Evolutionary conservation across 1,140 invertebrate genomes (phyloP).

Genomic region (Mizuhopecten yessoensis): DNA sequence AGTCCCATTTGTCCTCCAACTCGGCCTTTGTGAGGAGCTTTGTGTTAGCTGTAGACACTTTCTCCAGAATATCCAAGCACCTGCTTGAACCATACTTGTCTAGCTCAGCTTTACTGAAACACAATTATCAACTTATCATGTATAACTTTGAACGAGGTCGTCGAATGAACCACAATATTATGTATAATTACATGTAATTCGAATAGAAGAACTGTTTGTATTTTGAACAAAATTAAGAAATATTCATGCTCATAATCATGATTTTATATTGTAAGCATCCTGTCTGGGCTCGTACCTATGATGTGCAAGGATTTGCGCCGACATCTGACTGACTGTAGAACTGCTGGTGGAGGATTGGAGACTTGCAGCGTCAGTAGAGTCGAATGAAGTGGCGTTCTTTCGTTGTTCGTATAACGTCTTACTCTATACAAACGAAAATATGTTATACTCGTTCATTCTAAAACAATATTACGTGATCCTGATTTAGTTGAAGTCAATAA

Average conservation of each 20-base stretch:
- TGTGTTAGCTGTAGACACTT: conserved; percentile 49
- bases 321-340: conserved; percentile 48
- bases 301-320: conserved; percentile 45
- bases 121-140: too few species aligned
- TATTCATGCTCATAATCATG: too few species aligned
- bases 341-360: conserved; percentile 51
- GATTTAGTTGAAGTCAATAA: too few species aligned
- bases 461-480: too few species aligned
- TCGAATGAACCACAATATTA: too few species aligned
- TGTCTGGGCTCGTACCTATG: conserved; percentile 45
- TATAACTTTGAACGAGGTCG: too few species aligned
- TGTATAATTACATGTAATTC: too few species aligned
- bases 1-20: conserved; percentile 57
- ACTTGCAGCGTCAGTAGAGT: conserved; percentile 47
- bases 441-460: too few species aligned
- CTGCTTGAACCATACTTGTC: conserved; percentile 58
- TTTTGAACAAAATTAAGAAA: too few species aligned
- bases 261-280: too few species aligned
- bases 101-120: conserved; percentile 52
- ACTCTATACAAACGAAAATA: too few species aligned
- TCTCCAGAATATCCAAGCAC: conserved; percentile 47
- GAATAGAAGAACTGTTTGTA: too few species aligned
- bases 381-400: conserved; percentile 54
- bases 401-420: conserved; percentile 42
- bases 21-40: conserved; percentile 50